Conservation (phyloP, 37 sponge, comb jelly and placozoan species). For the Chondrosia reniformis region DNA sequence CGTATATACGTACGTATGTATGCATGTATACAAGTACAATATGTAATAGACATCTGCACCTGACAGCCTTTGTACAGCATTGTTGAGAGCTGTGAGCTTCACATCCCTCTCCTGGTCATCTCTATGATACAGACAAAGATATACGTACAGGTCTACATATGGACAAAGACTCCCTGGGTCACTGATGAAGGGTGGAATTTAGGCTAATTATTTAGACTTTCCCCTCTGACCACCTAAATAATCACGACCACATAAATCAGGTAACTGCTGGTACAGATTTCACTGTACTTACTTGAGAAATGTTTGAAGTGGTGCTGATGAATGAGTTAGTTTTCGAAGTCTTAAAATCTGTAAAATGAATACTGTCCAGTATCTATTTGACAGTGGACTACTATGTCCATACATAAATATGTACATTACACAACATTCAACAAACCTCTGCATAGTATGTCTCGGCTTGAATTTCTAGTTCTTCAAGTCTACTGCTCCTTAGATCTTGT, state of each 20-base stretch:
- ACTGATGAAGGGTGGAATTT: no score
- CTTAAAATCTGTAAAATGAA: no score
- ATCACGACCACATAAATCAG: no score
- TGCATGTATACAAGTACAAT: background rate
- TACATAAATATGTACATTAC: background rate
- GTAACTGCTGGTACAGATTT: no score
- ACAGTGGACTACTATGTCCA: background rate
- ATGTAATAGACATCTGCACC: background rate
- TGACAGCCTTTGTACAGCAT: conserved; percentile 37
- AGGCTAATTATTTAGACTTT: no score
- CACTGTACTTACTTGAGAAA: no score
- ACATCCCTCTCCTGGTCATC: conserved; percentile 16
- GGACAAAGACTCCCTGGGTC: background rate
- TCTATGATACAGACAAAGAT: conserved; percentile 6
- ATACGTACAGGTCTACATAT: background rate
- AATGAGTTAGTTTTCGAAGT: no score
- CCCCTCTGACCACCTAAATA: no score
- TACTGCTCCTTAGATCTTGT: background rate
- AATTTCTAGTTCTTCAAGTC: conserved; percentile 23
- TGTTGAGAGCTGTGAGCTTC: conserved; percentile 40
- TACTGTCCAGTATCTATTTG: no score
- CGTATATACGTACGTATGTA: background rate
- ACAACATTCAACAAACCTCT: conserved; percentile 16
- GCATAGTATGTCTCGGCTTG: conserved; percentile 24
- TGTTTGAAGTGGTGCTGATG: no score